Percentiles rank a stretch among this genome's conserved stretches.
Evolutionary conservation across 2,113 vertebrate species (phyloP).

Genomic region (Centropristis striata): DNA sequence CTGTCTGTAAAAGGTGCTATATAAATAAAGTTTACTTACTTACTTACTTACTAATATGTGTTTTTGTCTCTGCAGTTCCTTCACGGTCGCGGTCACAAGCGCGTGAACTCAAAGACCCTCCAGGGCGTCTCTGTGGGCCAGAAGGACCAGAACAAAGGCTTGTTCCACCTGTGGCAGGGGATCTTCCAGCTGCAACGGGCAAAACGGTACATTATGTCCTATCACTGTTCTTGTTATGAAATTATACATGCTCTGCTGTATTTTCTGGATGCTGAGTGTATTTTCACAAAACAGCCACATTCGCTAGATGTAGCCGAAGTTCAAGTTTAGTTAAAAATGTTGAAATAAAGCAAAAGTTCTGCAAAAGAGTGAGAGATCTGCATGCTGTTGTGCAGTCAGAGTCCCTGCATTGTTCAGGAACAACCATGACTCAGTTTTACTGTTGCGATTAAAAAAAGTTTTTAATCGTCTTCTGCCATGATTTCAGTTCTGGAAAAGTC

Average conservation of each 20-base stretch:
- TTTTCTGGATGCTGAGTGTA: not conserved
- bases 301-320: not conserved
- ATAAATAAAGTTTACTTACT: too few species aligned
- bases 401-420: not conserved
- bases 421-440: too few species aligned
- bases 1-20: too few species aligned
- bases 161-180: conserved; percentile 96
- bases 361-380: not conserved
- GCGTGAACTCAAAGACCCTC: conserved; percentile 86
- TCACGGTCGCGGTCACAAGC: conserved; percentile 89
- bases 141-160: conserved; percentile 96
- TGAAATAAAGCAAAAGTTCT: not conserved
- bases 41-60: not conserved
- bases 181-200: conserved; percentile 93
- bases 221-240: not conserved
- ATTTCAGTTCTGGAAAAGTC: too few species aligned
- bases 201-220: conserved; percentile 84
- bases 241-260: too few species aligned
- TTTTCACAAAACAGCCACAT: not conserved
- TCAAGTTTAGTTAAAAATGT: not conserved
- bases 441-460: too few species aligned
- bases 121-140: conserved; percentile 89
- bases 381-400: not conserved
- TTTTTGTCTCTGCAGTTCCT: conserved; percentile 88
- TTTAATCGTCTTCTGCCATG: too few species aligned